phyloP scores from a whole-genome alignment of 2,113 vertebrate species.

The human (Homo sapiens) region DNA sequence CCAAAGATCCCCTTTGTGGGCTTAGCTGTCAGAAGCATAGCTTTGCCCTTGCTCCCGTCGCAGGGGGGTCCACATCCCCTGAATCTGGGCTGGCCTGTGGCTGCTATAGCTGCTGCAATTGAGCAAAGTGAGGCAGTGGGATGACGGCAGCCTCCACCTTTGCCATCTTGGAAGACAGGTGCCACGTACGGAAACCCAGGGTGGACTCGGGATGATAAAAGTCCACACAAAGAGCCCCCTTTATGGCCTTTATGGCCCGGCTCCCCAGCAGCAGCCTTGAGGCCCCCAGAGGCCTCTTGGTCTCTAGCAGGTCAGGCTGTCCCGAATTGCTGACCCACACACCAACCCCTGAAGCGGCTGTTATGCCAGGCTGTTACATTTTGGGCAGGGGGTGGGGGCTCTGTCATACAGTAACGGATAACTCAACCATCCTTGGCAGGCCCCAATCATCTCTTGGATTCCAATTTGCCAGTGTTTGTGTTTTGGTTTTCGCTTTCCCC shows the following conservation, averaged over 20 bases:
- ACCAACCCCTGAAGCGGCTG: rapidly evolving
- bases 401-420: rapidly evolving
- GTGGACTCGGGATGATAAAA: too few species aligned
- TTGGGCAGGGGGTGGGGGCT: neutral
- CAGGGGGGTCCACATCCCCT: neutral
- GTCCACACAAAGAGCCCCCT: neutral
- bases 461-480: neutral
- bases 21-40: too few species aligned
- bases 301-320: neutral
- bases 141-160: too few species aligned
- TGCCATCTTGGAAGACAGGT: neutral
- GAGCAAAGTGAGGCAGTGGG: neutral
- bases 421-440: neutral
- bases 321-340: too few species aligned
- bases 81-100: neutral
- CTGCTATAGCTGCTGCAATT: neutral
- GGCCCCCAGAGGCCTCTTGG: too few species aligned
- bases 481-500: neutral
- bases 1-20: neutral
- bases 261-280: neutral
- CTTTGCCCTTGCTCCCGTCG: too few species aligned
- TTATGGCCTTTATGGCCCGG: rapidly evolving
- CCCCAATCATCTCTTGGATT: neutral
- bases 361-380: rapidly evolving
- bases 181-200: neutral